Evolutionary conservation across 2,888 invertebrate genomes (phyloP).

Genomic region (Hirtodrosophila alboralis): DNA sequence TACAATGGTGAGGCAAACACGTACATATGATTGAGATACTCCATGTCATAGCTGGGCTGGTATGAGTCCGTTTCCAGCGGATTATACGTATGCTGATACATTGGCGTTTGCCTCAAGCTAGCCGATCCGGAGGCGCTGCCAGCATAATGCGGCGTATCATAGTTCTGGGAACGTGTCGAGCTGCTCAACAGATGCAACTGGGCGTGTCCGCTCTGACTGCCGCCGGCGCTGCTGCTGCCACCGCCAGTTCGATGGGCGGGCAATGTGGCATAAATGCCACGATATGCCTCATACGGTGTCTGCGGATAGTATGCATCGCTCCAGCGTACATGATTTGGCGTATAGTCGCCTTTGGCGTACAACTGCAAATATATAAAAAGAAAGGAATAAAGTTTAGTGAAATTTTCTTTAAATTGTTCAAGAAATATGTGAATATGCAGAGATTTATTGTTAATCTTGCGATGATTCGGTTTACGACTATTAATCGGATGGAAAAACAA

Average conservation of each 20-base stretch:
- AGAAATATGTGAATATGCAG: too few species aligned
- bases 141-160: constrained; percentile 81
- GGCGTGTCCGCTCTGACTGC: constrained; percentile 63
- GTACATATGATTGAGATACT: constrained; percentile 83
- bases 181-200: constrained; percentile 73
- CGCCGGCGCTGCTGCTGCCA: constrained; percentile 65
- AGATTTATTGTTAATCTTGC: too few species aligned
- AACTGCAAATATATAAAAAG: constrained; percentile 78
- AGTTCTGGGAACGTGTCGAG: constrained; percentile 80
- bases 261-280: constrained; percentile 85
- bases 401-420: too few species aligned
- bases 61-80: constrained; percentile 84
- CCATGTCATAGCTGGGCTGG: constrained; percentile 84
- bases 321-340: constrained; percentile 87
- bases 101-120: constrained; percentile 84
- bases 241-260: constrained; percentile 82
- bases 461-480: too few species aligned
- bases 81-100: constrained; percentile 84
- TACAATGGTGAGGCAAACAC: constrained; percentile 84
- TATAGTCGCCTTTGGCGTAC: constrained; percentile 88
- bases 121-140: constrained; percentile 83
- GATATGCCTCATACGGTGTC: constrained; percentile 87
- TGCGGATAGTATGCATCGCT: constrained; percentile 87
- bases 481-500: too few species aligned
- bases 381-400: neutral